Evolutionary conservation across 53 echinoderm and acorn worm species (phyloP).

Genomic region (Astropecten irregularis): DNA sequence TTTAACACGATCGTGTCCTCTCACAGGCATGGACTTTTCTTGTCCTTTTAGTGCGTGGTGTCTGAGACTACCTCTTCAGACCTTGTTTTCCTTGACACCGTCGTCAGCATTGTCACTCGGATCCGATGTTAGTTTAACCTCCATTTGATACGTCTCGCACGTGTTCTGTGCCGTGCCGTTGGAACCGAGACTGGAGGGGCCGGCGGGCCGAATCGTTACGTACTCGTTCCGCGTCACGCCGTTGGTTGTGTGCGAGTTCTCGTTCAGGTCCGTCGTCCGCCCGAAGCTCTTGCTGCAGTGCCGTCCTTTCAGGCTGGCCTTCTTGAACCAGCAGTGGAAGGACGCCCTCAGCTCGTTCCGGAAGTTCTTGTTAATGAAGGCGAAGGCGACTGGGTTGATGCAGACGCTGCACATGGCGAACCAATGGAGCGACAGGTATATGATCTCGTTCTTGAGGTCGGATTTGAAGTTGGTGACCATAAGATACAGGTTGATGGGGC

Average conservation of each 20-base stretch:
- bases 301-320: slow-evolving; percentile 1
- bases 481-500: slow-evolving; percentile 80
- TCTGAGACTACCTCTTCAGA: too few species aligned
- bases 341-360: slow-evolving; percentile 64
- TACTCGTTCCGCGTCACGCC: slow-evolving; percentile 36
- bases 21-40: too few species aligned
- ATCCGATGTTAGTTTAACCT: slow-evolving; percentile 32
- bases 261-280: slow-evolving; percentile 45
- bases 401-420: slow-evolving; percentile 94
- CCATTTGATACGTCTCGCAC: slow-evolving; percentile 47
- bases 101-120: background rate
- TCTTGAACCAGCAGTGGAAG: slow-evolving; percentile 46
- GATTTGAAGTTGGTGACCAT: slow-evolving; percentile 57
- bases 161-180: background rate
- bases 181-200: background rate
- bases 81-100: slow-evolving; percentile 34
- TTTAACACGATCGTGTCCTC: too few species aligned
- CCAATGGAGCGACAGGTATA: slow-evolving; percentile 85
- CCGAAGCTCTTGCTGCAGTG: slow-evolving; percentile 58
- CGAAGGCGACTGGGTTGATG: slow-evolving; percentile 91
- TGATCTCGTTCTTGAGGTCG: slow-evolving; percentile 55
- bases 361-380: slow-evolving; percentile 90
- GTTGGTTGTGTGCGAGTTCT: slow-evolving; percentile 46
- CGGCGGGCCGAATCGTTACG: slow-evolving; percentile 21
- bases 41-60: too few species aligned